Percentiles rank a stretch among this genome's conserved stretches.
phyloP scores from a whole-genome alignment of 2,888 invertebrate species.

The Brachyptera putata region DNA sequence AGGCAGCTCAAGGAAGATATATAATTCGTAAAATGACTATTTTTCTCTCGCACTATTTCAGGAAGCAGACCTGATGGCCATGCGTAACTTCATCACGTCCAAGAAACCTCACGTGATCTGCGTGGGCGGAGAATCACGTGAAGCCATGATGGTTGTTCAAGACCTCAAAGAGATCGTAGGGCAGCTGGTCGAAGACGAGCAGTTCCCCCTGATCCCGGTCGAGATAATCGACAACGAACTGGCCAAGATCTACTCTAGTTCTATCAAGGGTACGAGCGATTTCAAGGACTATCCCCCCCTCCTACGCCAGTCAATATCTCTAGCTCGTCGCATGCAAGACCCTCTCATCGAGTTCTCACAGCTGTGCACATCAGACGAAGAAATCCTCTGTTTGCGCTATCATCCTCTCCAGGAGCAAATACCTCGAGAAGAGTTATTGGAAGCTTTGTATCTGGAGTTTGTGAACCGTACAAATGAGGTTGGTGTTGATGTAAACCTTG shows the following conservation, averaged over 20 bases:
- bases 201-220: constrained; percentile 80
- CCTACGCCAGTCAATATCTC: constrained; percentile 86
- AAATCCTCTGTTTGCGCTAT: constrained; percentile 89
- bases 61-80: constrained; percentile 61
- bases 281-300: constrained; percentile 91
- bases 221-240: constrained; percentile 93
- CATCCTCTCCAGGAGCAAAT: constrained; percentile 65
- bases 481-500: constrained; percentile 93
- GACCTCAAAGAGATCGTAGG: constrained; percentile 71
- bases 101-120: constrained; percentile 94
- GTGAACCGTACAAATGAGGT: constrained; percentile 97
- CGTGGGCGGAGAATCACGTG: constrained; percentile 86
- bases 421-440: constrained; percentile 78
- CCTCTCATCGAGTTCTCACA: constrained; percentile 95
- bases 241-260: constrained; percentile 87
- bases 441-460: constrained; percentile 78
- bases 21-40: not conserved
- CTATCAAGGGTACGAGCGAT: constrained; percentile 78
- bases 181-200: constrained; percentile 74
- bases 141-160: constrained; percentile 74
- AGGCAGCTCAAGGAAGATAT: not conserved
- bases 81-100: constrained; percentile 76
- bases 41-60: constrained; percentile 35
- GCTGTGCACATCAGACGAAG: constrained; percentile 92
- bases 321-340: constrained; percentile 90